phyloP scores from a whole-genome alignment of 2,888 invertebrate species.

The Eupelmus urozonus region DNA sequence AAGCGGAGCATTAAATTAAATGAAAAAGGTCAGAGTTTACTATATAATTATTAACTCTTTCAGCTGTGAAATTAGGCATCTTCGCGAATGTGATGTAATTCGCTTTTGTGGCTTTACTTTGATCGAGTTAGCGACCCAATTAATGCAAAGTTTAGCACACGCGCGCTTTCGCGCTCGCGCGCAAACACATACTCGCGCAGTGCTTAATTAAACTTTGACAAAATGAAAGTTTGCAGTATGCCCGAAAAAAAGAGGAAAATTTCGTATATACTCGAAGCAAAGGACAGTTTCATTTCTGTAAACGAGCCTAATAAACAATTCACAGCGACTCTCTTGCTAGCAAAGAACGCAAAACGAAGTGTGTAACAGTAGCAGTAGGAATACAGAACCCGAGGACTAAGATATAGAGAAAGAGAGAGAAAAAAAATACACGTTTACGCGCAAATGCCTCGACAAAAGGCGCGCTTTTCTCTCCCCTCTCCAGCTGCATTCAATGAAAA shows the following conservation, averaged over 20 bases:
- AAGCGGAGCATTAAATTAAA: too few species aligned
- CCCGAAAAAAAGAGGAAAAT: too few species aligned
- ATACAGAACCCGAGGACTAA: not conserved
- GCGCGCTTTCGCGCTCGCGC: too few species aligned
- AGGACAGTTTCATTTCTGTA: not conserved
- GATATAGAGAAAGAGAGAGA: too few species aligned
- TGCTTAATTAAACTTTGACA: not conserved
- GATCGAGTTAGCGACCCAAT: too few species aligned
- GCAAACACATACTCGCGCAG: too few species aligned
- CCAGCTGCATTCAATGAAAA: slow-evolving; percentile 40
- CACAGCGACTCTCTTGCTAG: not conserved
- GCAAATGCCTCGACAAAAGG: slow-evolving; percentile 48
- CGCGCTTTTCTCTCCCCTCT: slow-evolving; percentile 31
- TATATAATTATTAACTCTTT: too few species aligned
- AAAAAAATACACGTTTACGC: not conserved
- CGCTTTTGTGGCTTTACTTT: too few species aligned
- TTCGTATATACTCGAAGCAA: not conserved
- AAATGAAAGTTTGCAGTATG: not conserved
- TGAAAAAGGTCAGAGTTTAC: too few species aligned
- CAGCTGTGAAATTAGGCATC: too few species aligned
- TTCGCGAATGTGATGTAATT: too few species aligned
- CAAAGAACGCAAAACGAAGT: not conserved
- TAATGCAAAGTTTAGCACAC: too few species aligned
- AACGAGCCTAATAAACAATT: not conserved
- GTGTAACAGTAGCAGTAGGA: not conserved